Evolutionary conservation across 2,113 vertebrate species (phyloP), one percentile per base, ranked within the genome.

Genomic region (Andinoacara biseriatus): DNA sequence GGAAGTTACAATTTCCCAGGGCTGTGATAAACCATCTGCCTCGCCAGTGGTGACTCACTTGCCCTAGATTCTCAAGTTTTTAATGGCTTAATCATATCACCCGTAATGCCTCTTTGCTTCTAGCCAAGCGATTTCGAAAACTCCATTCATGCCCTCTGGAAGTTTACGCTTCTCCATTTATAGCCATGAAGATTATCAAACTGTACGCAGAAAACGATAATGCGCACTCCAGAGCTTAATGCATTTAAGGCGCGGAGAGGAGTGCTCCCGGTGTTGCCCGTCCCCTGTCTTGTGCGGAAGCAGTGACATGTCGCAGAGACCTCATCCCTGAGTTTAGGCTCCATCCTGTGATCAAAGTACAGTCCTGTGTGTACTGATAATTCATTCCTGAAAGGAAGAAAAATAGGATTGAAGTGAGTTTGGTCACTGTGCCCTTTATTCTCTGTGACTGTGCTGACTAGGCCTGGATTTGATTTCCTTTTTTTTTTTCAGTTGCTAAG

Each of bases 131-230:
- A 78, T 59, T 89, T 80, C 20, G 87, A 89, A 91, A 91, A 91
- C 82, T 75, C 14, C 74, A 43, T 86, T 84, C 63, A 3, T 78
- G 78, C 79, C 88, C 82, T 43, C 31, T 58, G 85, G 86, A 89
- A 83, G 80, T 92, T 72, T 83, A 86, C 62, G 26, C 69, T 77
- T 89, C 84, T 86, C 84, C 86, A 86, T 93, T 91, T 90, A 87
- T 89, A 91, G 79, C 86, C 78, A 10, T 78, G 78, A 85, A 91
- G 91, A 90, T 91, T 80, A 93, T 92, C 75, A 74, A 84, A 77
- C 79, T 76, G 84, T 78, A 58, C 61, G 80, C 82, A 10, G 76
- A 78, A 85, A 88, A 82, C 77, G 63, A 90, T 91, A 89, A 81
- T 85, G 74, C 86, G 60, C 80, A 52, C 84, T 76, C 74, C 26